Conservation (phyloP, 2,888 invertebrate genomes). For the Myopa testacea region DNA sequence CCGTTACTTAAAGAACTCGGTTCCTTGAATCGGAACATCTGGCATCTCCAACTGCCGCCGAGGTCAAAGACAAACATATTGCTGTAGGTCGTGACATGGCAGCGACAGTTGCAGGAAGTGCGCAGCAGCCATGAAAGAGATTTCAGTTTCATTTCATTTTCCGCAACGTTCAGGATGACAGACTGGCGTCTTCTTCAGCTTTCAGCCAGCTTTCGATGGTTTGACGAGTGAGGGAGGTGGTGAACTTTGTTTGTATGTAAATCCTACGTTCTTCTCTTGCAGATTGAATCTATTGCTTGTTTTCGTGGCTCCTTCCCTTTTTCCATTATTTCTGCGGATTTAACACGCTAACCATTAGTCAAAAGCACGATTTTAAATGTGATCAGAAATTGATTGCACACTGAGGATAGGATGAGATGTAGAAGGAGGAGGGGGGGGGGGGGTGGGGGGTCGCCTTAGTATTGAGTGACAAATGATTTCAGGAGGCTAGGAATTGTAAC, state of each 20-base stretch:
- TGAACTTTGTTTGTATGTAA: neutral
- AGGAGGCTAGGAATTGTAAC: too few species aligned
- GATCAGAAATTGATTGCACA: neutral
- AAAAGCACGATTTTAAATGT: neutral
- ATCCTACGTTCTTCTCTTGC: neutral
- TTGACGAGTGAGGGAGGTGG: neutral
- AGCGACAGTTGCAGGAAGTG: conserved; percentile 9
- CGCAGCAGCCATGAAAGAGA: neutral
- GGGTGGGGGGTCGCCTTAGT: too few species aligned
- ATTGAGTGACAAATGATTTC: too few species aligned
- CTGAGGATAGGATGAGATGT: too few species aligned
- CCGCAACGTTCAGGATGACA: conserved; percentile 3
- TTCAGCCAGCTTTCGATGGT: neutral
- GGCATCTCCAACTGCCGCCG: neutral
- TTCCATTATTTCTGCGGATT: neutral
- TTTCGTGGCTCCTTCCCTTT: neutral
- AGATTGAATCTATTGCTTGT: conserved; percentile 5
- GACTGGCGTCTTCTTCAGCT: neutral
- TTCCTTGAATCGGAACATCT: neutral
- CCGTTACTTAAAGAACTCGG: too few species aligned
- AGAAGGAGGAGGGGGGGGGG: too few species aligned
- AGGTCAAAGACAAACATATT: conserved; percentile 18
- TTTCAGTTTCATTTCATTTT: conserved; percentile 1
- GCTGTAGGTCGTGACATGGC: conserved; percentile 3
- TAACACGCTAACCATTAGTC: neutral